These are phyloP conservation scores for Hippoglossus hippoglossus DNA, from an alignment of 2,797 vertebrate genomes.

Conservation along the genomic window DNA sequence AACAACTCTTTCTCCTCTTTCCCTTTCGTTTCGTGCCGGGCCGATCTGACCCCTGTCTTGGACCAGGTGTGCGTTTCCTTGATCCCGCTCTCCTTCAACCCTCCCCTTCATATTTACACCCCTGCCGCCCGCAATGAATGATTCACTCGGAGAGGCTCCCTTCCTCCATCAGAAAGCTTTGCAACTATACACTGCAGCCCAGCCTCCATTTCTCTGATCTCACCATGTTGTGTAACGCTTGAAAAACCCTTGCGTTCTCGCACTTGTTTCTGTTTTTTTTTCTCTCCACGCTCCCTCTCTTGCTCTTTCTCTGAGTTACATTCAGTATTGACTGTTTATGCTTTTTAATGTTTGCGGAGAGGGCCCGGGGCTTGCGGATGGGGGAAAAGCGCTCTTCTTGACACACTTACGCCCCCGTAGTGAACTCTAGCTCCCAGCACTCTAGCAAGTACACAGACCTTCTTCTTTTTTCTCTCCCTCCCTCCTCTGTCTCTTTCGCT, in stretches of 20 bases:
- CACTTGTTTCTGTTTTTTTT: slow-evolving; percentile 78
- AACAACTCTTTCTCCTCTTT: slow-evolving; percentile 70
- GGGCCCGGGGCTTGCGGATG: slow-evolving; percentile 86
- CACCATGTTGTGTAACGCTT: slow-evolving; percentile 87
- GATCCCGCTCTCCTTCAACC: slow-evolving; percentile 80
- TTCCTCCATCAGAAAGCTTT: slow-evolving; percentile 83
- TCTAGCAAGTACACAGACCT: slow-evolving; percentile 85
- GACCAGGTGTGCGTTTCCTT: slow-evolving; percentile 85
- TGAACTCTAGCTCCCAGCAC: slow-evolving; percentile 88
- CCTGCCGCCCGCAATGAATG: slow-evolving; percentile 85
- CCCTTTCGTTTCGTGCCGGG: slow-evolving; percentile 73
- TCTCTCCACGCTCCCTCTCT: slow-evolving; percentile 76
- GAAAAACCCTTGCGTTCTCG: slow-evolving; percentile 84
- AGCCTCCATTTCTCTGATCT: slow-evolving; percentile 86
- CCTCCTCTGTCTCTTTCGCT: slow-evolving; percentile 77
- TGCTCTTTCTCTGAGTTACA: slow-evolving; percentile 84
- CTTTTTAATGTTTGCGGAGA: slow-evolving; percentile 87
- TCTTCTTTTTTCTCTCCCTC: slow-evolving; percentile 79
- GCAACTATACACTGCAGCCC: slow-evolving; percentile 77
- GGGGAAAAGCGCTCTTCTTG: slow-evolving; percentile 86
- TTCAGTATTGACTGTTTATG: slow-evolving; percentile 89
- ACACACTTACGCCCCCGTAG: slow-evolving; percentile 89
- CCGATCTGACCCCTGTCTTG: slow-evolving; percentile 84
- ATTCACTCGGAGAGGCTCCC: slow-evolving; percentile 82
- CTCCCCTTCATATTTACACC: slow-evolving; percentile 80